Base-by-base conservation (phyloP, 2,888 invertebrate species). In the Quadriops clusia region DNA sequence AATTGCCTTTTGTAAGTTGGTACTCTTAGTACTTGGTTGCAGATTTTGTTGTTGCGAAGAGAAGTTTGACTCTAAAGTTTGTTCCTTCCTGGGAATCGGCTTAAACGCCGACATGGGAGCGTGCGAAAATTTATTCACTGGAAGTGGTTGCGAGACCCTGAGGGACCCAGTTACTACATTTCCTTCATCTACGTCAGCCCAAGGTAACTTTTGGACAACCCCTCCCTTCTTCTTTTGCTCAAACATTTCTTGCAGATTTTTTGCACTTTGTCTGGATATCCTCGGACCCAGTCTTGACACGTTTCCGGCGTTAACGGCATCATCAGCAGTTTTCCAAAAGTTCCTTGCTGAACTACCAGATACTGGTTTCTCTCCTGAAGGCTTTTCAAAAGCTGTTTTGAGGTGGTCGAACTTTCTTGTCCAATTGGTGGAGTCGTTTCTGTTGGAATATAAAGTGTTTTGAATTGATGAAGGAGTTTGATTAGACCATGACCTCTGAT, bases 401-500 rank as follows among this genome's bases (percentile, higher is more conserved):
- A 89, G 79, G 45, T 81, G 78, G 0, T 83, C 83, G 52, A 89
- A 89, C 38, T 84, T 71, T 47, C 67, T 82, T 46, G 74, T 81
- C 87, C 89, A 89, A 47, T 83, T 80, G 7, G 47, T 37, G 25
- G 41, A 32, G 26, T 41, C 40, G 17, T 39, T 18, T 11, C 28
- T 16, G 5, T 28, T 17, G n/a, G n/a, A n/a, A n/a, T n/a, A n/a
- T n/a, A n/a, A n/a, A 16, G 17, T 22, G 17, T 4, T 17, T 15
- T 7, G 12, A 10, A 16, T 30, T 23, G 5, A 15, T 10, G n/a
- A n/a, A n/a, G n/a, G n/a, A n/a, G n/a, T n/a, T n/a, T n/a, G n/a
- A n/a, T n/a, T n/a, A n/a, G n/a, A n/a, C n/a, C n/a, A n/a, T n/a
- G n/a, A n/a, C 11, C 26, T 21, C 16, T 35, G 29, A 10, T 36